Conservation (phyloP, 2,797 vertebrate genomes). For the Urocyon cinereoargenteus region DNA sequence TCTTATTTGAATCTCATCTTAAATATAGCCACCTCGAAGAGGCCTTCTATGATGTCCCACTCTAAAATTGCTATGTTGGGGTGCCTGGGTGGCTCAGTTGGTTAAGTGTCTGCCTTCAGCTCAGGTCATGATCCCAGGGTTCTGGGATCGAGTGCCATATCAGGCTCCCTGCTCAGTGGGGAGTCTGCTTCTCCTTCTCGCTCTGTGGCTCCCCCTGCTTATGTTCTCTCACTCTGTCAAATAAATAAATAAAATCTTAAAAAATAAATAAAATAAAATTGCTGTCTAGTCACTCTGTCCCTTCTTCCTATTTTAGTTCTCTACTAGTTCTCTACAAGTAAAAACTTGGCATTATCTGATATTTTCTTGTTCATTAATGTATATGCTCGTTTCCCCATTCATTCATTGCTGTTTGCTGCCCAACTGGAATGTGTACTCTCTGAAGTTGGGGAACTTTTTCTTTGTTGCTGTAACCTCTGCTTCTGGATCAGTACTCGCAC, state of each 20-base stretch:
- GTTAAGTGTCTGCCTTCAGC: no score
- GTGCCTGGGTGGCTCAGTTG: no score
- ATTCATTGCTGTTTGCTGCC: not conserved
- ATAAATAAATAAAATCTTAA: no score
- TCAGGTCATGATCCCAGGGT: no score
- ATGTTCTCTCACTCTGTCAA: no score
- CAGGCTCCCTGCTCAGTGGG: no score
- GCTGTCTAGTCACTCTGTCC: not conserved
- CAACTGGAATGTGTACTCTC: not conserved
- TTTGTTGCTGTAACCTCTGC: not conserved
- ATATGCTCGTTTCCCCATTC: not conserved
- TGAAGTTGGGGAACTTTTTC: not conserved
- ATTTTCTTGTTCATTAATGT: constrained; percentile 5
- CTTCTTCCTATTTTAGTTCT: constrained; percentile 50
- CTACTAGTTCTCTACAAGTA: not conserved
- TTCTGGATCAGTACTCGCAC: not conserved
- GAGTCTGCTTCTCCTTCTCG: no score
- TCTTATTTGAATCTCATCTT: constrained; percentile 34
- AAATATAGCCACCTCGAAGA: not conserved
- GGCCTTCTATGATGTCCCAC: not conserved
- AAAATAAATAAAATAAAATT: not conserved
- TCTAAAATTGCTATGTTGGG: not conserved
- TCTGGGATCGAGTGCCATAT: no score
- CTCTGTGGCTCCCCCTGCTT: no score
- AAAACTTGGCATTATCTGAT: not conserved